Percentiles rank a stretch among this genome's conserved stretches.
Conservation (phyloP, 1,140 invertebrate genomes). For the Aphelenchoides avenae region DNA sequence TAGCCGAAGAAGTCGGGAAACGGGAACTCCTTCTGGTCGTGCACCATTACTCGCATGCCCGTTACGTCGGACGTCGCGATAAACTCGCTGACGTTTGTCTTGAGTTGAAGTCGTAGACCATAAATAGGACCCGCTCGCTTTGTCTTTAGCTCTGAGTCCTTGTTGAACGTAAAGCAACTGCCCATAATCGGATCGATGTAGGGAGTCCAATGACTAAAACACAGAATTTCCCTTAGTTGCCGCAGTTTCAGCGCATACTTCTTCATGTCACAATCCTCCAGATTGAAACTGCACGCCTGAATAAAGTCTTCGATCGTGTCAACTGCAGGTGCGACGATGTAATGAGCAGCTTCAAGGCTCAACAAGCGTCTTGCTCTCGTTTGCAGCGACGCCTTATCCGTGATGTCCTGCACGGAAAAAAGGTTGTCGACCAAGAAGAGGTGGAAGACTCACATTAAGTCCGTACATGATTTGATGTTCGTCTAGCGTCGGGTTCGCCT, state of each 20-base stretch:
- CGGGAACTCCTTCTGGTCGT: too few relatives aligned
- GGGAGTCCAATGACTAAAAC: conserved; percentile 29
- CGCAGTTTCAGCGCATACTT: too few relatives aligned
- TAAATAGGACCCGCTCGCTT: conserved; percentile 37
- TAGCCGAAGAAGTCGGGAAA: conserved; percentile 45
- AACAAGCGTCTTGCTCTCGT: conserved; percentile 20
- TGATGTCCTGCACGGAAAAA: conserved; percentile 20
- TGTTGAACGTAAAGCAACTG: conserved; percentile 35
- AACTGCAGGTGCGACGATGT: conserved; percentile 12
- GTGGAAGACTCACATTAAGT: conserved; percentile 12
- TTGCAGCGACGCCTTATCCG: conserved; percentile 33
- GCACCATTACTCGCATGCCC: conserved; percentile 36
- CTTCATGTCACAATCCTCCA: conserved; percentile 27
- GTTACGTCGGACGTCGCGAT: conserved; percentile 20
- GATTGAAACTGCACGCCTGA: conserved; percentile 36
- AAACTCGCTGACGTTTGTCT: conserved; percentile 35
- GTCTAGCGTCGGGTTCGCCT: conserved; percentile 29
- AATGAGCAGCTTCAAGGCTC: conserved; percentile 26
- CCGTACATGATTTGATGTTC: conserved; percentile 14
- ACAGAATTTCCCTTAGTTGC: background rate
- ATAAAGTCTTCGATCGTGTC: conserved; percentile 28
- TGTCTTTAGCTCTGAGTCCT: conserved; percentile 1
- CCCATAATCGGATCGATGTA: conserved; percentile 35
- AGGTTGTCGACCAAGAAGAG: too few relatives aligned
- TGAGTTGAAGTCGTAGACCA: conserved; percentile 29